A percentile compares a stretch with the other conserved stretches of the same genome.
Evolutionary conservation across 2,797 vertebrate species (phyloP).

Genomic region (Smutsia temminckii): DNA sequence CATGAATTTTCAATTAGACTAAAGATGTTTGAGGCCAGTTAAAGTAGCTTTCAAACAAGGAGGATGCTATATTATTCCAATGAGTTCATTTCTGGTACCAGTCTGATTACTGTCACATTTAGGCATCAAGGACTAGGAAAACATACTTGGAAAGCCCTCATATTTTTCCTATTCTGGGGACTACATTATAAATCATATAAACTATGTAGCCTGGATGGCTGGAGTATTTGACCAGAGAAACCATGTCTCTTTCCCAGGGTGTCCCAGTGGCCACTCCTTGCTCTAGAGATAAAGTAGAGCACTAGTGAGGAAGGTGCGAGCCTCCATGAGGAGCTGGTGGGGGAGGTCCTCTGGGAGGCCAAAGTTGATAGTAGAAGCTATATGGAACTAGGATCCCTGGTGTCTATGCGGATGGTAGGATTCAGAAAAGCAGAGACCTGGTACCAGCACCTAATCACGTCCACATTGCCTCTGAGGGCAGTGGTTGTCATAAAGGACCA

Average conservation of each 20-base stretch:
- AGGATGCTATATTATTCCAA: neutral
- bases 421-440: neutral
- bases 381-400: neutral
- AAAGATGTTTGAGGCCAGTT: neutral
- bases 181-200: neutral
- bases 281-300: neutral
- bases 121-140: neutral
- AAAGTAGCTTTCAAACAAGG: neutral
- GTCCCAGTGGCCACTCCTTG: neutral
- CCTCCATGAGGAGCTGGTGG: neutral
- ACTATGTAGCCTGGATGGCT: neutral
- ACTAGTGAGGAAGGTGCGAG: neutral
- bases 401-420: neutral
- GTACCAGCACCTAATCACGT: neutral
- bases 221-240: neutral
- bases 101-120: too few species aligned
- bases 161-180: neutral
- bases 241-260: neutral
- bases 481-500: neutral
- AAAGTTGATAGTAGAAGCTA: neutral
- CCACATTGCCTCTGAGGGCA: neutral
- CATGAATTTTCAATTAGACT: neutral
- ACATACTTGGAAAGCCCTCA: neutral
- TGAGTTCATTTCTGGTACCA: neutral
- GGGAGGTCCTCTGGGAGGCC: fast-evolving